Conservation (phyloP, 2,797 vertebrate genomes). For the Lagocephalus sceleratus region DNA sequence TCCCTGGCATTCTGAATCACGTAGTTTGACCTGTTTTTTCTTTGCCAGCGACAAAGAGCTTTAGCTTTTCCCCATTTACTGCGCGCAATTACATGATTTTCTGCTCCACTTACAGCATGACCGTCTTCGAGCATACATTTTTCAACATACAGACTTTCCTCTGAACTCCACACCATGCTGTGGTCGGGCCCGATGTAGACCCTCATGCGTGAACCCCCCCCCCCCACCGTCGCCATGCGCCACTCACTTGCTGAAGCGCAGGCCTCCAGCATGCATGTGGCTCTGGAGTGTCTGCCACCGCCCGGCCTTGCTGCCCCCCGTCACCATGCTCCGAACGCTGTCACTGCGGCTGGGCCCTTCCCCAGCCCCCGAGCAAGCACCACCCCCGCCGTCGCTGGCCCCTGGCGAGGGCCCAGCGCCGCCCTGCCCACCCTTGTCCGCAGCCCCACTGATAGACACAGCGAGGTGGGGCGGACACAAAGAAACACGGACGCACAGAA, state of each 20-base stretch:
- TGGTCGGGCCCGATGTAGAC: constrained; percentile 37
- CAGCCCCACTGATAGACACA: constrained; percentile 84
- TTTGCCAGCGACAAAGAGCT: constrained; percentile 24
- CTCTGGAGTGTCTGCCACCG: constrained; percentile 97
- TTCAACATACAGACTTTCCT: too few relatives aligned
- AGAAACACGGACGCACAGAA: constrained; percentile 62
- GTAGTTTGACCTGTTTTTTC: constrained; percentile 38
- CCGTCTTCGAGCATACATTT: not conserved
- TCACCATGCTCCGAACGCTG: constrained; percentile 84
- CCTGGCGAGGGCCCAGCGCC: constrained; percentile 76
- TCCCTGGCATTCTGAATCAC: constrained; percentile 36
- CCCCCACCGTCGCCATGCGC: constrained; percentile 51
- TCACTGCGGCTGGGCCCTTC: constrained; percentile 89
- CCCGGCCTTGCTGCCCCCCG: constrained; percentile 87
- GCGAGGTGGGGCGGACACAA: constrained; percentile 41
- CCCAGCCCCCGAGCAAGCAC: constrained; percentile 78
- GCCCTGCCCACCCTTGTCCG: constrained; percentile 88
- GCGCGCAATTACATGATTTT: constrained; percentile 21
- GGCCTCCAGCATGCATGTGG: constrained; percentile 97
- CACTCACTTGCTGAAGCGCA: constrained; percentile 98
- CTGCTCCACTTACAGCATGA: constrained; percentile 14
- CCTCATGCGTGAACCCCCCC: constrained; percentile 63
- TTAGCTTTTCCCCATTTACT: constrained; percentile 41
- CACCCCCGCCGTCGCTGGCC: constrained; percentile 66
- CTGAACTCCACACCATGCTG: constrained; percentile 49